Base-by-base conservation (phyloP, 37 sponge, comb jelly and placozoan species). In the Eunapius fragilis region DNA sequence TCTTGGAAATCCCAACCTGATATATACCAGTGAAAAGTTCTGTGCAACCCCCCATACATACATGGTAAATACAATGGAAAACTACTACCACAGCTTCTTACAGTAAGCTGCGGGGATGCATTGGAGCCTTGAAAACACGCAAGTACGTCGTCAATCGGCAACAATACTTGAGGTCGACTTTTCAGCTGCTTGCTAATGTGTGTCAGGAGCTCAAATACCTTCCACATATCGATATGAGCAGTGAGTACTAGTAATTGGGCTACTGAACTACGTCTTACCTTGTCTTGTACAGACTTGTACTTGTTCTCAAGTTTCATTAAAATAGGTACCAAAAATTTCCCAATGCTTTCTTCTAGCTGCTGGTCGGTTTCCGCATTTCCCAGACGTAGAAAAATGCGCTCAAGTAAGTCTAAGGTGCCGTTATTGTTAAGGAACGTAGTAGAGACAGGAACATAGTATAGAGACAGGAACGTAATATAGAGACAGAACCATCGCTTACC, bases 361-460 rank as follows among this genome's bases (percentile, higher is more conserved):
- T 83, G 80, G 41, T 93, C 94, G 36, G 50, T 85, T 49, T 93
- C 94, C 23, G 94, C 92, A n/a, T 81, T 47, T 37, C 92, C 89
- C 28, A 91, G 68, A 30, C 89, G 92, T 4, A 91, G 80, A 27
- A 91, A 91, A 2, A 87, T 84, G 3, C 89, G 71, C 68, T 91
- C 92, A 41, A 91, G 79, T 58, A 91, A 70, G 69, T 87, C 92
- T 91, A 71, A 9, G 27, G 0, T 4, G 25, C 4, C 26, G 13
- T 19, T n/a, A 68, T 24, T 17, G 69, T 68, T 68, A 17, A 79
- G 19, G 1, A 22, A 76, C 24, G 17, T 37, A 5, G 30, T 22
- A 11, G 5, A 58, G n/a, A n/a, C n/a, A n/a, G n/a, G n/a, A n/a
- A n/a, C n/a, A n/a, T n/a, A n/a, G n/a, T n/a, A n/a, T n/a, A n/a